Evolutionary conservation across 2,113 vertebrate species (phyloP).

Genomic region (Hystrix cristata): DNA sequence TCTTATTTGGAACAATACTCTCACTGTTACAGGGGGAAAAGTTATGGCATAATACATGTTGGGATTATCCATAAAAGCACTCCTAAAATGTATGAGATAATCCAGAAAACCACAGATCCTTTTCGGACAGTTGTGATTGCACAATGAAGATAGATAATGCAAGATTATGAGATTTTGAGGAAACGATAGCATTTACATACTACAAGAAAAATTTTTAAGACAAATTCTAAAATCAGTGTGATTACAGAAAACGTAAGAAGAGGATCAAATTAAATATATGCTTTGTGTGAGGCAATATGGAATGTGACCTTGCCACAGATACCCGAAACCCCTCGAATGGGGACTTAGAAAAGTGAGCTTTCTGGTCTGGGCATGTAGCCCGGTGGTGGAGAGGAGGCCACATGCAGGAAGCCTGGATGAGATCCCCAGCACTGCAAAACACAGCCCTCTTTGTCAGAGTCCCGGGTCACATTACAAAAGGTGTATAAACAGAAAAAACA

Average conservation of each 20-base stretch:
- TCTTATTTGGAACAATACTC: background rate
- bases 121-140: background rate
- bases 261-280: background rate
- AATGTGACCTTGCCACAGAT: fast-evolving
- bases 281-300: background rate
- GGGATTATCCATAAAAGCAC: background rate
- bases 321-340: background rate
- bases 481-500: background rate
- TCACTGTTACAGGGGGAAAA: background rate
- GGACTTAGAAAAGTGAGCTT: background rate
- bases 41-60: background rate
- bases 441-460: too few species aligned
- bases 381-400: background rate
- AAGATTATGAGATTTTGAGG: background rate
- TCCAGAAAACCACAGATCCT: background rate
- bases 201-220: background rate
- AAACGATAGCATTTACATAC: background rate
- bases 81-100: background rate
- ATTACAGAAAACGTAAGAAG: background rate
- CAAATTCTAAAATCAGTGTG: background rate
- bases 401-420: too few species aligned
- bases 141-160: background rate
- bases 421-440: background rate
- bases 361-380: background rate
- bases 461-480: background rate